Percentiles rank a stretch among this genome's conserved stretches.
Evolutionary conservation across 2,113 vertebrate genomes (phyloP).

Genomic region (Salvator merianae): DNA sequence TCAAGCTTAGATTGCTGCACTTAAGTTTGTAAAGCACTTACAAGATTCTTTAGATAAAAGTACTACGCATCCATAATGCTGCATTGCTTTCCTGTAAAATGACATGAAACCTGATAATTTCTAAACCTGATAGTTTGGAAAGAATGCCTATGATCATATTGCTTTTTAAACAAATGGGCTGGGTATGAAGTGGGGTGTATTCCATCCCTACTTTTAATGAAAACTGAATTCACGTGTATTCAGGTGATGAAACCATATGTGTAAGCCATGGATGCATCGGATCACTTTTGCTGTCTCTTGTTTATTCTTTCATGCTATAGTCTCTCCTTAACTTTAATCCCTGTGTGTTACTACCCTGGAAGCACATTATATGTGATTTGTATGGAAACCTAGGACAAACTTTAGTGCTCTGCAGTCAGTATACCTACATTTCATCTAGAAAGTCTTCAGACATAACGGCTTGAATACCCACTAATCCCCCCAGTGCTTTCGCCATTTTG

Average conservation of each 20-base stretch:
- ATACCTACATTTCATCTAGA: background rate
- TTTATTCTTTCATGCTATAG: background rate
- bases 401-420: background rate
- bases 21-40: slow-evolving; percentile 18
- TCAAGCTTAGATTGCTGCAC: background rate
- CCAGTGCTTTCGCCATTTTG: too few relatives aligned
- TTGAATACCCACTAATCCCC: too few relatives aligned
- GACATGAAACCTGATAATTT: background rate
- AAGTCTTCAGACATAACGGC: too few relatives aligned
- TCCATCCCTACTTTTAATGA: background rate
- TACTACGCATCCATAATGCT: background rate
- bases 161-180: slow-evolving; percentile 7
- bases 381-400: background rate
- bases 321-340: background rate
- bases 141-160: background rate
- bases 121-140: background rate
- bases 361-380: background rate
- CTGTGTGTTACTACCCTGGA: background rate
- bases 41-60: slow-evolving; percentile 4
- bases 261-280: background rate
- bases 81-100: slow-evolving; percentile 11
- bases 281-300: background rate
- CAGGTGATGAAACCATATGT: too few relatives aligned
- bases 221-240: background rate
- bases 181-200: background rate